A percentile compares a stretch with the other conserved stretches of the same genome.
Conservation (phyloP, 2,888 invertebrate species). For the Monochamus alternatus region DNA sequence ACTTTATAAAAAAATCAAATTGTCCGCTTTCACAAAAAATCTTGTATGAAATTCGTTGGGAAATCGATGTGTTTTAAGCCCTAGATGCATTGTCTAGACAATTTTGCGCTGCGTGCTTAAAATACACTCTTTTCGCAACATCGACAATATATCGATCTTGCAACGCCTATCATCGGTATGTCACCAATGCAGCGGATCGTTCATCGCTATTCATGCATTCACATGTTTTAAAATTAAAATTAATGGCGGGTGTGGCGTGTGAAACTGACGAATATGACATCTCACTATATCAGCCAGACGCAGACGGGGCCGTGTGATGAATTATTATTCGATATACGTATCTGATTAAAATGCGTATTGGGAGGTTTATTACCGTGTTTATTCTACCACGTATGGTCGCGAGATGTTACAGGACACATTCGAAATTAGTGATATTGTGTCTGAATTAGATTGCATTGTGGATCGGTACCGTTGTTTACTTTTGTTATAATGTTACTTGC, state of each 20-base stretch:
- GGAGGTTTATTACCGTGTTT: background rate
- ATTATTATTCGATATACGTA: constrained; percentile 4
- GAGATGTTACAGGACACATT: background rate
- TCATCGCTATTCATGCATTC: constrained; percentile 10
- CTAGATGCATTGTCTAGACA: too few relatives aligned
- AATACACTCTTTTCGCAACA: too few relatives aligned
- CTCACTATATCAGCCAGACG: constrained; percentile 5
- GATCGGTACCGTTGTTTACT: background rate
- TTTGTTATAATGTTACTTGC: too few relatives aligned
- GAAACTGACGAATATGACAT: constrained; percentile 18
- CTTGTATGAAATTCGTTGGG: too few relatives aligned
- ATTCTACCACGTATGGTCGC: background rate
- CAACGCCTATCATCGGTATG: too few relatives aligned
- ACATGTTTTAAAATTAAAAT: constrained; percentile 18
- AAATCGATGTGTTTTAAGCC: too few relatives aligned
- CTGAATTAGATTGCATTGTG: background rate
- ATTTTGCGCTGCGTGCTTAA: too few relatives aligned
- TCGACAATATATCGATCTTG: too few relatives aligned
- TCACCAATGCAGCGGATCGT: background rate
- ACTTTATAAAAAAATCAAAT: too few relatives aligned
- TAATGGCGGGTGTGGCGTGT: constrained; percentile 7
- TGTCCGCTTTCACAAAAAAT: too few relatives aligned
- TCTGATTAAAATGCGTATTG: constrained; percentile 14
- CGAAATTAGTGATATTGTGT: background rate
- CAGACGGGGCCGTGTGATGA: background rate